phyloP scores from a whole-genome alignment of 1,140 invertebrate genomes.

The Megathymus violae region DNA sequence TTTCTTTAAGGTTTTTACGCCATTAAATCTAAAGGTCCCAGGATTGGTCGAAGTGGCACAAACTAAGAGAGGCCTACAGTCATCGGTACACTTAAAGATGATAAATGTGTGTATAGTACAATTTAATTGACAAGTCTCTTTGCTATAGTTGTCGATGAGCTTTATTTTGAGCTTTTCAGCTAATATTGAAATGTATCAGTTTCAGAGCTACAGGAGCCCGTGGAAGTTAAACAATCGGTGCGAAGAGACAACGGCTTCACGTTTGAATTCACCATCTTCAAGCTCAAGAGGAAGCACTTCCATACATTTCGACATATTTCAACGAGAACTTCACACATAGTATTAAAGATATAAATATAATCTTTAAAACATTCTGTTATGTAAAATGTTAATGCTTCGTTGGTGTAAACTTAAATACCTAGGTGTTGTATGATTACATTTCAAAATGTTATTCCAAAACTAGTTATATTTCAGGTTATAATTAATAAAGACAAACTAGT shows the following conservation, averaged over 20 bases:
- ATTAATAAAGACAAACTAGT: slow-evolving; percentile 9
- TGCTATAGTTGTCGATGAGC: too few relatives aligned
- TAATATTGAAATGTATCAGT: slow-evolving; percentile 23
- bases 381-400: slow-evolving; percentile 32
- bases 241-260: slow-evolving; percentile 49
- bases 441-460: slow-evolving; percentile 26
- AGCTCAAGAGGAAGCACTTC: slow-evolving; percentile 32
- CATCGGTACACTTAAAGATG: too few relatives aligned
- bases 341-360: slow-evolving; percentile 33
- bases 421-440: slow-evolving; percentile 25
- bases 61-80: too few relatives aligned
- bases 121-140: too few relatives aligned
- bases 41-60: too few relatives aligned
- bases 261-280: slow-evolving; percentile 37
- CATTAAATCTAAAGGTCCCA: too few relatives aligned
- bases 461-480: slow-evolving; percentile 1
- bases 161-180: too few relatives aligned
- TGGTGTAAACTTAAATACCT: slow-evolving; percentile 32
- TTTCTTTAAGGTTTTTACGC: too few relatives aligned
- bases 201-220: slow-evolving; percentile 26
- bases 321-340: slow-evolving; percentile 33
- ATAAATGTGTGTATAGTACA: too few relatives aligned
- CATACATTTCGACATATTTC: slow-evolving; percentile 29
- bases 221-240: slow-evolving; percentile 38
- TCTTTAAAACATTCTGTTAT: slow-evolving; percentile 26